phyloP scores from a whole-genome alignment of 1,140 invertebrate genomes.

The Archegozetes longisetosus region DNA sequence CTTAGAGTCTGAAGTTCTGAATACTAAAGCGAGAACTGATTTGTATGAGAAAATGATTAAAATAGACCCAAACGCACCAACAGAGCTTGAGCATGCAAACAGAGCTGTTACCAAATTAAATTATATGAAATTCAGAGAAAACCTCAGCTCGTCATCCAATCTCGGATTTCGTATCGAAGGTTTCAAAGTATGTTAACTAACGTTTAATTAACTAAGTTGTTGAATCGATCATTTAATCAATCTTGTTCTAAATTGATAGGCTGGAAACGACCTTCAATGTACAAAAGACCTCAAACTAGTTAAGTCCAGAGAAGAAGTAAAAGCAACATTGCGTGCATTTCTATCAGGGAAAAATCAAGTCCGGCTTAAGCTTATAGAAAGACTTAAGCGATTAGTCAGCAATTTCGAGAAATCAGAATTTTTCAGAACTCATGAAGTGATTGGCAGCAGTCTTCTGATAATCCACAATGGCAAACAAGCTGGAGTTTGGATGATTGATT shows the following conservation, averaged over 20 bases:
- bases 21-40: constrained; percentile 79
- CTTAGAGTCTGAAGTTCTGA: constrained; percentile 84
- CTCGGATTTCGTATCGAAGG: constrained; percentile 93
- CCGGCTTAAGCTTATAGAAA: constrained; percentile 47
- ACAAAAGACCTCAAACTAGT: constrained; percentile 43
- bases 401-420: constrained; percentile 69
- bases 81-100: constrained; percentile 65
- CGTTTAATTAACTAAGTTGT: background rate
- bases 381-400: constrained; percentile 55
- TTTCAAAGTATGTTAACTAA: constrained; percentile 57
- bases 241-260: constrained; percentile 23
- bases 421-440: constrained; percentile 77
- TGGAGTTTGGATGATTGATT: constrained; percentile 89
- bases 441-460: constrained; percentile 85
- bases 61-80: constrained; percentile 74
- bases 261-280: constrained; percentile 24
- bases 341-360: constrained; percentile 44
- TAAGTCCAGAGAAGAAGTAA: constrained; percentile 55
- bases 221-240: background rate
- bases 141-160: constrained; percentile 74
- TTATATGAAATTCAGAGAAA: constrained; percentile 93
- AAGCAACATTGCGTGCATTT: constrained; percentile 59
- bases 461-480: constrained; percentile 73
- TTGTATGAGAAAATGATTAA: constrained; percentile 98
- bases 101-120: constrained; percentile 85